Evolutionary conservation across 2,113 vertebrate genomes (phyloP).

Genomic region (Eclectus roratus): DNA sequence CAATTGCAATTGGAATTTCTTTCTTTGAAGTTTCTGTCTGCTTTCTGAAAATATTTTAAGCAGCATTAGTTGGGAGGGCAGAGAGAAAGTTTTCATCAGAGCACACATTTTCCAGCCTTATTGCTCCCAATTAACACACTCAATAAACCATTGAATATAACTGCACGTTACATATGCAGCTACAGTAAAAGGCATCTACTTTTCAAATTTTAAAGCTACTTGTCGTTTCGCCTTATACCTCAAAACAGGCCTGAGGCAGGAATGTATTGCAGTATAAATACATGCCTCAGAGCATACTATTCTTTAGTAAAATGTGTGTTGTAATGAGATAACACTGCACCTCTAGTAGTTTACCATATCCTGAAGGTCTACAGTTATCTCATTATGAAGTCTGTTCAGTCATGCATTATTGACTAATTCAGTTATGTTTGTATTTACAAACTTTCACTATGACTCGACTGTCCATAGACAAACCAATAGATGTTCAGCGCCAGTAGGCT

Average conservation of each 20-base stretch:
- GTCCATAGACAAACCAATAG: background rate
- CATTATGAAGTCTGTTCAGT: background rate
- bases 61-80: rapidly evolving
- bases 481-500: background rate
- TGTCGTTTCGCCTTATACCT: background rate
- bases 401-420: background rate
- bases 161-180: background rate
- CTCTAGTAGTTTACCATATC: background rate
- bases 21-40: background rate
- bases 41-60: background rate
- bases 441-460: background rate
- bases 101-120: background rate
- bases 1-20: background rate
- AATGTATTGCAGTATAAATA: background rate
- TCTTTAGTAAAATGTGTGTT: conserved; percentile 25
- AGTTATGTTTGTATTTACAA: background rate
- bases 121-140: background rate
- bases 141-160: background rate
- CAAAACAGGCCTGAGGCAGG: background rate
- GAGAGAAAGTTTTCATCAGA: background rate
- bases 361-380: background rate
- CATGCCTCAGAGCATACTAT: background rate
- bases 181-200: background rate
- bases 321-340: conserved; percentile 14
- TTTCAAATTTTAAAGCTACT: conserved; percentile 12